Conservation (phyloP, 2,888 invertebrate species). For the Zele albiditarsus region DNA sequence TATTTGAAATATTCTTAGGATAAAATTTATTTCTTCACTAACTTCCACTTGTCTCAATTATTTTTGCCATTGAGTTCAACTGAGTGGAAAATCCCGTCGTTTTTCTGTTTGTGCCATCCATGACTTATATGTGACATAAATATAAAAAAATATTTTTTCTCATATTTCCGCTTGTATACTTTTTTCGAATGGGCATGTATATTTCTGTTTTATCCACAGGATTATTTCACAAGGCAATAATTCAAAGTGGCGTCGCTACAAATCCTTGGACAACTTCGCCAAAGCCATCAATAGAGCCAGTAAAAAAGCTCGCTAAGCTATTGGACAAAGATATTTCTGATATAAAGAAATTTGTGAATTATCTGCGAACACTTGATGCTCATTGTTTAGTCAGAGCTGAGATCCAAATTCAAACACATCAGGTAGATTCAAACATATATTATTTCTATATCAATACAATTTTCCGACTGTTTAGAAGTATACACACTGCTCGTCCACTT, state of each 20-base stretch:
- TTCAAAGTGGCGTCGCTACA: slow-evolving; percentile 42
- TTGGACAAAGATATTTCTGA: slow-evolving; percentile 56
- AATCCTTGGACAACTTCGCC: slow-evolving; percentile 45
- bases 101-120: no score
- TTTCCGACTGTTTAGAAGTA: no score
- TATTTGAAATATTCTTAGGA: no score
- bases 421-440: background rate
- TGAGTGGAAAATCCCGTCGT: no score
- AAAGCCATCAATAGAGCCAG: slow-evolving; percentile 43
- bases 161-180: background rate
- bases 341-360: slow-evolving; percentile 56
- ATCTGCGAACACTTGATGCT: slow-evolving; percentile 57
- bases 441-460: background rate
- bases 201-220: slow-evolving; percentile 35
- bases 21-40: no score
- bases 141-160: no score
- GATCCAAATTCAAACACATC: slow-evolving; percentile 52
- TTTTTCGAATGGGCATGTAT: background rate
- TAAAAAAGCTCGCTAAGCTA: slow-evolving; percentile 48
- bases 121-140: no score
- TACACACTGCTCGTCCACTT: no score
- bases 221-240: slow-evolving; percentile 49
- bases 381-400: slow-evolving; percentile 50
- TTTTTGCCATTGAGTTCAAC: no score
- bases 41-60: no score